Conservation (phyloP, 2,888 invertebrate species). For the Xestia xanthographa region DNA sequence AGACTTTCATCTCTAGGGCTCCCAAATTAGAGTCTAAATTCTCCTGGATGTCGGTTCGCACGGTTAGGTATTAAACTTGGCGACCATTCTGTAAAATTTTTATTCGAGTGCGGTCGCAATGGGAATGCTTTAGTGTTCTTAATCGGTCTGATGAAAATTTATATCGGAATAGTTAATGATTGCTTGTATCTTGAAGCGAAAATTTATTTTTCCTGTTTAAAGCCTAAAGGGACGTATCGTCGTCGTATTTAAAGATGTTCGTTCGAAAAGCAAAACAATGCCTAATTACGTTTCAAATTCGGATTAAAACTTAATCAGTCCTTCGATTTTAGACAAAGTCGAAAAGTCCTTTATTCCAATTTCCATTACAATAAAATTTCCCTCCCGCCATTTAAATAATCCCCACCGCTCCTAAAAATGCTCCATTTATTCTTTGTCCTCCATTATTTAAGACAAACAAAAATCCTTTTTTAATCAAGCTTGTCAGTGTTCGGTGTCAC, state of each 20-base stretch:
- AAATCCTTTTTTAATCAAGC: constrained; percentile 46
- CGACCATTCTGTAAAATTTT: constrained; percentile 26
- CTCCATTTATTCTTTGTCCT: constrained; percentile 9
- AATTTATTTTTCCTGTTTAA: not conserved
- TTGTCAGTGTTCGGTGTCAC: constrained; percentile 40
- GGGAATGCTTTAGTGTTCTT: constrained; percentile 24
- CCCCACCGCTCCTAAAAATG: constrained; percentile 9
- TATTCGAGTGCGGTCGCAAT: constrained; percentile 20
- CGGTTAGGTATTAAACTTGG: constrained; percentile 26
- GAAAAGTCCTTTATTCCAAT: not conserved
- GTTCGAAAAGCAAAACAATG: not conserved
- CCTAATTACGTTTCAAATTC: not conserved
- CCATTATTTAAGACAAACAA: constrained; percentile 30
- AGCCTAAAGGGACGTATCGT: too few species aligned
- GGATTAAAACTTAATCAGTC: not conserved
- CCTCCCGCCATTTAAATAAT: constrained; percentile 5
- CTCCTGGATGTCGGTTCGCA: constrained; percentile 11
- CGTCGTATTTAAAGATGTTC: not conserved
- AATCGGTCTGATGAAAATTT: constrained; percentile 25
- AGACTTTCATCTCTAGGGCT: constrained; percentile 14
- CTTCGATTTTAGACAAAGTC: not conserved
- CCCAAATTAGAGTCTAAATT: constrained; percentile 33
- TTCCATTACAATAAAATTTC: not conserved
- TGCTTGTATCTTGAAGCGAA: not conserved
- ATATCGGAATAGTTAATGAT: constrained; percentile 17